Conservation (phyloP, 2,113 vertebrate species). For the Eidolon helvum region DNA sequence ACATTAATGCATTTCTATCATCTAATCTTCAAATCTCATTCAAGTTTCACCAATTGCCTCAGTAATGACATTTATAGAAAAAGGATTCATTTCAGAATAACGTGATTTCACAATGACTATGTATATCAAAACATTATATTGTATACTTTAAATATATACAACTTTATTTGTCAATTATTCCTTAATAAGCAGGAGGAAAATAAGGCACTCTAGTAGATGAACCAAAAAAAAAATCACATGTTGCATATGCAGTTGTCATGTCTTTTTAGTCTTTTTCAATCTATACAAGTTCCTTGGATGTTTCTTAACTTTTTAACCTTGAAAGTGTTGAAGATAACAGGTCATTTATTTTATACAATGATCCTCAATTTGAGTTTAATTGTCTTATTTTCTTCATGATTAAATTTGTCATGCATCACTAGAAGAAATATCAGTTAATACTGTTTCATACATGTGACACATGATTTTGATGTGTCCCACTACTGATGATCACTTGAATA, state of each 20-base stretch:
- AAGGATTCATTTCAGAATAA: neutral
- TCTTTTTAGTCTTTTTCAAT: neutral
- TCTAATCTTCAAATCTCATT: neutral
- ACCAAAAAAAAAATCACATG: neutral
- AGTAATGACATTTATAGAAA: neutral
- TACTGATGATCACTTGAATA: neutral
- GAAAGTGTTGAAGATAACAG: neutral
- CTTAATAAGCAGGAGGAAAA: neutral
- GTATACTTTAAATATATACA: neutral
- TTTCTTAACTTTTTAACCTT: neutral
- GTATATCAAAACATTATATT: neutral
- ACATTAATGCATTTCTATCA: neutral
- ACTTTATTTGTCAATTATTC: neutral
- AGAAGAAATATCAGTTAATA: neutral
- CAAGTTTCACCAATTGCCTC: neutral
- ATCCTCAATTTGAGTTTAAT: neutral
- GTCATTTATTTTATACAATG: neutral
- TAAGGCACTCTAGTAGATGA: neutral
- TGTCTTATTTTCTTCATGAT: neutral
- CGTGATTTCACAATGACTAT: neutral
- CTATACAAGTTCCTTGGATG: neutral
- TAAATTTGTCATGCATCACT: neutral
- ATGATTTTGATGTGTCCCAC: neutral
- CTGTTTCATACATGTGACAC: neutral
- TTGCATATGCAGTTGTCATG: neutral